A percentile compares a stretch with the other conserved stretches of the same genome.
Evolutionary conservation across 2,797 vertebrate species (phyloP).

Genomic region (Gallinago nigripennis): DNA sequence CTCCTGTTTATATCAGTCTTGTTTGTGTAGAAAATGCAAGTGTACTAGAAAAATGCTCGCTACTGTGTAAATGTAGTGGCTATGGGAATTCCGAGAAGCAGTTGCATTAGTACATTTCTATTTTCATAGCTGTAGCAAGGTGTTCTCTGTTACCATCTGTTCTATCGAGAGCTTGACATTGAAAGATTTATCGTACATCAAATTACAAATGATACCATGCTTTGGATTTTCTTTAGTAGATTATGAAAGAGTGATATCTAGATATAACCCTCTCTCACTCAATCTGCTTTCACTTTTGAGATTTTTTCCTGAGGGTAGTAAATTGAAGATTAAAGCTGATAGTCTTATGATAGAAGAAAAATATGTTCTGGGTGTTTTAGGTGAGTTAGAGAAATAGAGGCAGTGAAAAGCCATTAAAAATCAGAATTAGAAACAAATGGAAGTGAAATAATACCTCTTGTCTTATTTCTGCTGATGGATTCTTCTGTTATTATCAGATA

Average conservation of each 20-base stretch:
- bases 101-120: background rate
- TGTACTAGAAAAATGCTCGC: background rate
- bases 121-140: background rate
- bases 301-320: background rate
- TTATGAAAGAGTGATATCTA: background rate
- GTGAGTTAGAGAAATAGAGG: background rate
- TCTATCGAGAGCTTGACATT: background rate
- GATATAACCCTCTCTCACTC: background rate
- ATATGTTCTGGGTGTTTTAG: background rate
- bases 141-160: background rate
- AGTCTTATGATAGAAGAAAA: background rate
- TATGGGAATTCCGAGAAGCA: background rate
- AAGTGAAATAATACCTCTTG: background rate
- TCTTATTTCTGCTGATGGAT: background rate
- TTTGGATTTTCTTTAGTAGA: slow-evolving; percentile 11
- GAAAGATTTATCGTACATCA: background rate
- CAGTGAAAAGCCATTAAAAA: background rate
- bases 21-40: background rate
- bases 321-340: background rate
- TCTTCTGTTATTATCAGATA: background rate
- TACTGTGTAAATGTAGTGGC: rapidly evolving
- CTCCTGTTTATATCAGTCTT: background rate
- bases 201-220: background rate
- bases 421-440: background rate
- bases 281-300: background rate